These are phyloP conservation scores for Drosophila varians DNA, from an alignment of 1,140 invertebrate genomes.

Conservation along the genomic window DNA sequence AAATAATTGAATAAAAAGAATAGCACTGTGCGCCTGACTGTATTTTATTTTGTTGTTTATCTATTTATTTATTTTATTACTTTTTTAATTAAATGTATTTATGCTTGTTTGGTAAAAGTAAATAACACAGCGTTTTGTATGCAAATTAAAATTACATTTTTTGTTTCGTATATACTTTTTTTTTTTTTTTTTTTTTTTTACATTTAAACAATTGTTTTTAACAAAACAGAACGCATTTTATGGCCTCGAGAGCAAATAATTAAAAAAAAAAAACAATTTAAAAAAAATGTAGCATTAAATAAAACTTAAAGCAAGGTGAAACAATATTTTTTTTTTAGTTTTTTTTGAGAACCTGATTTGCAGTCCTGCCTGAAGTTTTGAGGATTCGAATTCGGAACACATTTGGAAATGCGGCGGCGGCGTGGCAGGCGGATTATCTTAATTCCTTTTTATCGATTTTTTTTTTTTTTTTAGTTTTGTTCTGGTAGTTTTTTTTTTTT, in stretches of 20 bases:
- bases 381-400: conserved; percentile 29
- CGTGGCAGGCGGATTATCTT: conserved; percentile 13
- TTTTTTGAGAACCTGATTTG: neutral
- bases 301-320: conserved; percentile 20
- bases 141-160: conserved; percentile 66
- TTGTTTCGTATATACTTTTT: conserved; percentile 25
- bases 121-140: conserved; percentile 72
- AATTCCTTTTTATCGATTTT: neutral
- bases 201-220: conserved; percentile 28
- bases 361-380: conserved; percentile 4
- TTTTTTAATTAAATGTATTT: conserved; percentile 42
- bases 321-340: conserved; percentile 4
- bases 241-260: conserved; percentile 58
- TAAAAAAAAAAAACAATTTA: conserved; percentile 25
- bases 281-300: conserved; percentile 2
- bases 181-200: conserved; percentile 16
- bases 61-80: conserved; percentile 30
- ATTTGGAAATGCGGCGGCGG: conserved; percentile 35
- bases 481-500: neutral
- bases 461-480: neutral
- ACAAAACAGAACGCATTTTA: conserved; percentile 59
- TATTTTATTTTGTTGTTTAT: conserved; percentile 22
- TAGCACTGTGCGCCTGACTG: conserved; percentile 71
- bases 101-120: conserved; percentile 66
- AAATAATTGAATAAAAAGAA: conserved; percentile 34